A percentile compares a stretch with the other conserved stretches of the same genome.
Evolutionary conservation across 53 echinoderm and acorn worm genomes (phyloP).

Genomic region (Echinometra lucunter): DNA sequence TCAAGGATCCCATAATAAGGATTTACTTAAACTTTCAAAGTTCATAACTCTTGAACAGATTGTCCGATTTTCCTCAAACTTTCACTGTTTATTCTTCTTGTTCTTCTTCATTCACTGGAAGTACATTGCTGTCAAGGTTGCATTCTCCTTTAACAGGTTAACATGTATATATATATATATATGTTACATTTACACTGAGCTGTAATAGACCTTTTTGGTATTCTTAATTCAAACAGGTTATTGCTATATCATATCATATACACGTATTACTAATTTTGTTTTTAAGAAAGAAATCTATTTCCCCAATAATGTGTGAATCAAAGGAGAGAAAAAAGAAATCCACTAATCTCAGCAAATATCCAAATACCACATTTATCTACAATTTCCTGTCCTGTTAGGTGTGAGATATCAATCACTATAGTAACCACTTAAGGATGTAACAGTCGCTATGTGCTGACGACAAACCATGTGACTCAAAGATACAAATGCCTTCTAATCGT

Average conservation of each 20-base stretch:
- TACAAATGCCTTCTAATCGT: background rate
- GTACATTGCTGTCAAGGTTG: too few species aligned
- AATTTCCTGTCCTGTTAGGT: constrained; percentile 44
- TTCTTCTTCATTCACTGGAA: too few species aligned
- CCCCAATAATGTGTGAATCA: background rate
- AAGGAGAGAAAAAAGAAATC: background rate
- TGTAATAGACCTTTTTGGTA: background rate
- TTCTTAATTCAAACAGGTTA: background rate
- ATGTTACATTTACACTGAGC: too few species aligned
- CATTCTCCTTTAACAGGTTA: too few species aligned
- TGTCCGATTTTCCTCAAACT: too few species aligned
- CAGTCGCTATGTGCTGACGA: background rate
- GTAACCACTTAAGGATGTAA: constrained; percentile 11
- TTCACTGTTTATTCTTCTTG: too few species aligned
- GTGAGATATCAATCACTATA: constrained; percentile 48
- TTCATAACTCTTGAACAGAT: too few species aligned
- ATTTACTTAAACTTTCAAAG: too few species aligned
- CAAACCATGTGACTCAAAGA: constrained; percentile 14
- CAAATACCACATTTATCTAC: constrained; percentile 44
- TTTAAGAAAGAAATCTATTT: background rate
- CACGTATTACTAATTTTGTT: background rate
- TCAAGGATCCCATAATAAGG: too few species aligned
- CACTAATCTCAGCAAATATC: constrained; percentile 24
- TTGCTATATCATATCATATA: background rate
- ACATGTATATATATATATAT: too few species aligned